phyloP scores from a whole-genome alignment of 1,140 invertebrate genomes.

The Drosophila pseudoananassae region DNA sequence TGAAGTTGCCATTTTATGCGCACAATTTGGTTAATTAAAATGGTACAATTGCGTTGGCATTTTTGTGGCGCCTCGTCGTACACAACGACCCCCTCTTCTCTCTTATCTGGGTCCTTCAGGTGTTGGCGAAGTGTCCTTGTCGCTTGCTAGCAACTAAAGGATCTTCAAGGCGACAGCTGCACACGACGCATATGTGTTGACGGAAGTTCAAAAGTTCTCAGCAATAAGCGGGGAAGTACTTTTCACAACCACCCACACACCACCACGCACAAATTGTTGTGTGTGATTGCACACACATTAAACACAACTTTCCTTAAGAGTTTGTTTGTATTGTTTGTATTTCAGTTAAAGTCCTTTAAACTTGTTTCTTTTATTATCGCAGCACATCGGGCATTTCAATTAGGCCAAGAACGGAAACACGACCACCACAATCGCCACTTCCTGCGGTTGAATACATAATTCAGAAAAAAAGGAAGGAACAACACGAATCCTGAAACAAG shows the following conservation, averaged over 20 bases:
- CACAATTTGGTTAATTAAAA: conserved; percentile 83
- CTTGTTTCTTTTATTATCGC: conserved; percentile 1
- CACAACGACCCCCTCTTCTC: conserved; percentile 46
- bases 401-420: conserved; percentile 24
- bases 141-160: conserved; percentile 6
- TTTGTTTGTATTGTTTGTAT: conserved; percentile 14
- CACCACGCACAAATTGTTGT: conserved; percentile 17
- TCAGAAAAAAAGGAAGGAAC: neutral
- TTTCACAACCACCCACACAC: conserved; percentile 18
- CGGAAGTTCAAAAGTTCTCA: conserved; percentile 17
- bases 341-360: conserved; percentile 19
- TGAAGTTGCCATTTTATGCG: conserved; percentile 62
- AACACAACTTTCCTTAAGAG: conserved; percentile 8
- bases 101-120: conserved; percentile 51
- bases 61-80: conserved; percentile 54
- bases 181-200: conserved; percentile 41
- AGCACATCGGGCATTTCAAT: conserved; percentile 24
- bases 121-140: conserved; percentile 43
- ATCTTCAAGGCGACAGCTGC: conserved; percentile 36
- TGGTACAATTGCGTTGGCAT: conserved; percentile 74
- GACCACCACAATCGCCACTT: conserved; percentile 35
- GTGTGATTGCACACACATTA: conserved; percentile 21
- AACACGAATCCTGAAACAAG: conserved; percentile 2
- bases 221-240: conserved; percentile 34
- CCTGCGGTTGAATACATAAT: conserved; percentile 23